Base-by-base conservation (phyloP, 2,888 invertebrate species). In the Temnothorax ravouxi region DNA sequence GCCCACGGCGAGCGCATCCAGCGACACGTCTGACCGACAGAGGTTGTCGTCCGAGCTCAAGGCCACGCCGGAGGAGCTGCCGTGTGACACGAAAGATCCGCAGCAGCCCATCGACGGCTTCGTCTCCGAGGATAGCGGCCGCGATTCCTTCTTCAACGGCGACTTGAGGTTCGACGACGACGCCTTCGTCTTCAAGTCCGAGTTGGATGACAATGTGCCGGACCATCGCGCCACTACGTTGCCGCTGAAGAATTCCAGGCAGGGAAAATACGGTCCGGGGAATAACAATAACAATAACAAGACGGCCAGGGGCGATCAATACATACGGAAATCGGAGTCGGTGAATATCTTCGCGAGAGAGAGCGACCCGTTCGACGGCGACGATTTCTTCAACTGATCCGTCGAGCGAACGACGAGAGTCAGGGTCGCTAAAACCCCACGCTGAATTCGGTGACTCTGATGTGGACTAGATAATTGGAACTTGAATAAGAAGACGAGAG, bases 281-380 rank as follows among this genome's bases (percentile, higher is more conserved):
- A 93, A 95, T 95, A 29, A 96, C 95, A 59, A 93, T 95, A 21
- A 92, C 94, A 86, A 91, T 92, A 93, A 92, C 77, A 92, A 92
- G 86, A 74, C 95, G 86, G 88, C 95, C 87, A 92, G 95, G 84
- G 94, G 95, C 4, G 97, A 97, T 86, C 96, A 96, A 80, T 96
- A 97, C 92, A 96, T 98, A 69, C 97, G 97, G 92, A 98, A 98
- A 94, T 98, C 98, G 0, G 98, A 98, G 93, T 98, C 98, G 4
- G 97, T 98, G 11, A 98, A 98, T 95, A 98, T 98, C 91, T 98
- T 98, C 95, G 97, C 97, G 5, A 96, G 97, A 74, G 98, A 98
- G 92, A 96, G 96, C 66, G 98, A 98, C 95, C 98, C 98, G 1
- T 98, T 98, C 93, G 98, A 98, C 90, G 97, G 97, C 77, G 98